These are phyloP conservation scores for Marcusenius ussheri DNA, from an alignment of 2,113 vertebrate genomes.

Conservation along the genomic window DNA sequence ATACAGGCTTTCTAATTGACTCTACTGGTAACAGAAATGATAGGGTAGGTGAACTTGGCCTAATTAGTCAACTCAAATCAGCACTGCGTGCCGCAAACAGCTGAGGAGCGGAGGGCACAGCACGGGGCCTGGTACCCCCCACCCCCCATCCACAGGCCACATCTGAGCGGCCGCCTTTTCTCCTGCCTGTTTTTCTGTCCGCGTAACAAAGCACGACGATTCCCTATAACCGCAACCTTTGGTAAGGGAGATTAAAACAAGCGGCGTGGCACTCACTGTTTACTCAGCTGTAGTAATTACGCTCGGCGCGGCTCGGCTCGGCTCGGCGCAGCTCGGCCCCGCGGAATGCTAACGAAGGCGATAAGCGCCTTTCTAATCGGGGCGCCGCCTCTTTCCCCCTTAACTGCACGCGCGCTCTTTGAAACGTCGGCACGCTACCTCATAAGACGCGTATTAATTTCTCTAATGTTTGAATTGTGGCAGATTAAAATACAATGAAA, in stretches of 20 bases:
- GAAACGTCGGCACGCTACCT: conserved; percentile 72
- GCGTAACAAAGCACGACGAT: conserved; percentile 13
- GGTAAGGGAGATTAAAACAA: conserved; percentile 15
- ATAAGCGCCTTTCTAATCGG: conserved; percentile 70
- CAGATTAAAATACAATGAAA: conserved; percentile 35
- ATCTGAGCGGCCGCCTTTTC: not conserved
- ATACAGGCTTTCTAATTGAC: conserved; percentile 13
- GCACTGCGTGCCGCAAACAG: not conserved
- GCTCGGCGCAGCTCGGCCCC: conserved; percentile 38
- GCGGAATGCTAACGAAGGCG: conserved; percentile 61
- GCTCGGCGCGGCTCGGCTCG: conserved; percentile 51
- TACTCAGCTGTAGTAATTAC: conserved; percentile 68
- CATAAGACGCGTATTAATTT: conserved; percentile 80
- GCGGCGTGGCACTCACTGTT: conserved; percentile 25
- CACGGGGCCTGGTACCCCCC: not conserved
- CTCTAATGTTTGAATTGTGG: conserved; percentile 78
- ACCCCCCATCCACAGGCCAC: not conserved
- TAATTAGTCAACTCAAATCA: conserved; percentile 21
- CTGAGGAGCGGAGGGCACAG: not conserved
- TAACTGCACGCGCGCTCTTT: conserved; percentile 82
- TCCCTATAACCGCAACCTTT: conserved; percentile 20
- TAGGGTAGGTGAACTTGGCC: conserved; percentile 17
- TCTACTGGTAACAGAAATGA: conserved; percentile 15
- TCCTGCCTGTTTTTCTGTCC: conserved; percentile 3
- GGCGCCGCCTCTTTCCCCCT: conserved; percentile 70